A percentile compares a stretch with the other conserved stretches of the same genome.
Evolutionary conservation across 2,888 invertebrate species (phyloP).

Genomic region (Sturmia bella): DNA sequence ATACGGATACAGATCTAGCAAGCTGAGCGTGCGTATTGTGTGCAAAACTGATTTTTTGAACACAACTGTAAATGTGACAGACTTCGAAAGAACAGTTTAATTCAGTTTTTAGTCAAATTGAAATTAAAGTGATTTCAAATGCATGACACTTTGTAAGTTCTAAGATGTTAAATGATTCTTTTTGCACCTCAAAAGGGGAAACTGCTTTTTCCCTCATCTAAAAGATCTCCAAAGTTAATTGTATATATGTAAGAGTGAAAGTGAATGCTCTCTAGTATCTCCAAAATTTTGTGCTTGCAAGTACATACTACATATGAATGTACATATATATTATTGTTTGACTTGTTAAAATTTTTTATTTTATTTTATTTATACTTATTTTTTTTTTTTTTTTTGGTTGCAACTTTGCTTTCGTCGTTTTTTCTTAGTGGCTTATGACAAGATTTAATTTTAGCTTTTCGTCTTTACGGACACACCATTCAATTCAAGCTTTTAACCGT

Average conservation of each 20-base stretch:
- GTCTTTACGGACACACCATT: constrained; percentile 1
- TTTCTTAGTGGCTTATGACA: not conserved
- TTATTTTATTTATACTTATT: constrained; percentile 8
- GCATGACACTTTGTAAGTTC: not conserved
- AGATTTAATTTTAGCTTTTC: not conserved
- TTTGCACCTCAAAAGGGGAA: not conserved
- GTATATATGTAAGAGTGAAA: constrained; percentile 27
- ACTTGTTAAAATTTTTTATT: constrained; percentile 1
- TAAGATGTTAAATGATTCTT: not conserved
- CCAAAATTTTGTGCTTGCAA: constrained; percentile 36
- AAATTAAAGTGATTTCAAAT: no score
- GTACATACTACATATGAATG: constrained; percentile 6
- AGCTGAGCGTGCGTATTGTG: no score
- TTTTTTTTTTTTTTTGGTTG: not conserved
- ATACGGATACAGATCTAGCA: no score
- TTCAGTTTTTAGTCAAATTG: no score
- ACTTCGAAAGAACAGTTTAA: no score
- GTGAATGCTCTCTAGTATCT: constrained; percentile 48
- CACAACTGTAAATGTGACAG: no score
- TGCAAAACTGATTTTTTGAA: no score
- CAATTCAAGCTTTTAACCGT: constrained; percentile 31
- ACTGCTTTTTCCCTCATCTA: constrained; percentile 25
- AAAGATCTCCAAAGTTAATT: not conserved
- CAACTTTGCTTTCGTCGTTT: not conserved
- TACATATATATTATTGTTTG: constrained; percentile 4